Evolutionary conservation across 30 jellyfish, hydroid and myxozoan species (phyloP).

Genomic region (Rhopilema esculentum): DNA sequence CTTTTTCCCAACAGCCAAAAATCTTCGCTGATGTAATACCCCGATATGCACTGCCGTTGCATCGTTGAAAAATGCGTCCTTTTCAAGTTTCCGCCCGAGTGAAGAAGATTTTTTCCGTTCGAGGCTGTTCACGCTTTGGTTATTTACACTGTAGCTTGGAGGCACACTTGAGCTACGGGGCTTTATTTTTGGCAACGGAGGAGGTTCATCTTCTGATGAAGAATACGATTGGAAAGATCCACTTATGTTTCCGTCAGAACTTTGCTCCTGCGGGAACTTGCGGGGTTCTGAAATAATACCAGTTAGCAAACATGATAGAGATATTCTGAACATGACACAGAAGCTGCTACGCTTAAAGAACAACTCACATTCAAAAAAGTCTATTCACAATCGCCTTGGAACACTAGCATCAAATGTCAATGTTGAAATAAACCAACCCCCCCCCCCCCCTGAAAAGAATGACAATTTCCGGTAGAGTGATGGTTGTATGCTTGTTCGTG

Average conservation of each 20-base stretch:
- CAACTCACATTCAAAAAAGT: too few species aligned
- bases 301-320: neutral
- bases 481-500: too few species aligned
- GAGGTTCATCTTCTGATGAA: constrained; percentile 58
- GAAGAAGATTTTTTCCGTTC: constrained; percentile 55
- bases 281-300: neutral
- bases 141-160: constrained; percentile 45
- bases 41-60: constrained; percentile 92
- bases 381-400: too few species aligned
- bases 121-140: constrained; percentile 26
- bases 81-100: constrained; percentile 57
- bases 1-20: constrained; percentile 96
- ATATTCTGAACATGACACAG: too few species aligned
- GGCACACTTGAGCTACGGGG: constrained; percentile 67
- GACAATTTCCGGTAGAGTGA: too few species aligned
- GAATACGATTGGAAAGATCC: constrained; percentile 82
- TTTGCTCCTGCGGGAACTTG: constrained; percentile 25
- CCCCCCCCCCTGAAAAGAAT: too few species aligned
- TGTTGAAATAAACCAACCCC: too few species aligned
- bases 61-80: constrained; percentile 80
- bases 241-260: constrained; percentile 75
- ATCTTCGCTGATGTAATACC: constrained; percentile 81
- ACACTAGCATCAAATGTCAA: too few species aligned
- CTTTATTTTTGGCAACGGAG: constrained; percentile 35
- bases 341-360: too few species aligned